Conservation (phyloP, 2,113 vertebrate genomes). For the Psilopsiagon aurifrons region DNA sequence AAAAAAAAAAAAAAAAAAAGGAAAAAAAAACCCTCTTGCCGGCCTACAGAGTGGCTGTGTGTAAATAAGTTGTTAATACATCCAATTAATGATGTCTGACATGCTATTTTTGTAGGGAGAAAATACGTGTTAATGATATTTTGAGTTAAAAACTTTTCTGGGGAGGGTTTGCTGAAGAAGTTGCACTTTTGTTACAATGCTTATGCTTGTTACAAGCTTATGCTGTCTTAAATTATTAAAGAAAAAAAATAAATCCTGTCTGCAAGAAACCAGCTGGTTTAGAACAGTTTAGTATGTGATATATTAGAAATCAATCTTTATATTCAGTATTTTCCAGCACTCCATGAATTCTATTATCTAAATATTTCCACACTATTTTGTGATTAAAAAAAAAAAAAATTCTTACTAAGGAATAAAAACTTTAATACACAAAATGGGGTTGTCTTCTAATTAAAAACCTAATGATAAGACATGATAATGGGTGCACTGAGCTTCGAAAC, state of each 20-base stretch:
- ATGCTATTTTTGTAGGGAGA: constrained; percentile 93
- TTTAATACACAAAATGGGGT: constrained; percentile 75
- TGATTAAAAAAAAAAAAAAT: constrained; percentile 74
- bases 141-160: constrained; percentile 82
- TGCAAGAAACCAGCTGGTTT: constrained; percentile 82
- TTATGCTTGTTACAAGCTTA: constrained; percentile 89
- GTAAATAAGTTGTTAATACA: constrained; percentile 96
- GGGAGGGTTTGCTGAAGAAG: constrained; percentile 85
- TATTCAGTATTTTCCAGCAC: constrained; percentile 80
- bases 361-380: constrained; percentile 83
- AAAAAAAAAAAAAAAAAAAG: not conserved
- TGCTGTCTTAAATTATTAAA: constrained; percentile 97
- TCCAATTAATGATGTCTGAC: constrained; percentile 86
- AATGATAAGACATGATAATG: not conserved
- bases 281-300: constrained; percentile 78
- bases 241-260: constrained; percentile 84
- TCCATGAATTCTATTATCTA: constrained; percentile 77
- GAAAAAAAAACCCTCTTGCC: constrained; percentile 53
- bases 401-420: constrained; percentile 83
- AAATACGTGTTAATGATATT: constrained; percentile 82
- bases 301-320: constrained; percentile 79
- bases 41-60: constrained; percentile 82
- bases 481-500: not conserved
- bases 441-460: constrained; percentile 73
- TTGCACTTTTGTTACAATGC: constrained; percentile 94